Evolutionary conservation across 2,888 invertebrate genomes (phyloP).

Genomic region (Eledone cirrhosa): DNA sequence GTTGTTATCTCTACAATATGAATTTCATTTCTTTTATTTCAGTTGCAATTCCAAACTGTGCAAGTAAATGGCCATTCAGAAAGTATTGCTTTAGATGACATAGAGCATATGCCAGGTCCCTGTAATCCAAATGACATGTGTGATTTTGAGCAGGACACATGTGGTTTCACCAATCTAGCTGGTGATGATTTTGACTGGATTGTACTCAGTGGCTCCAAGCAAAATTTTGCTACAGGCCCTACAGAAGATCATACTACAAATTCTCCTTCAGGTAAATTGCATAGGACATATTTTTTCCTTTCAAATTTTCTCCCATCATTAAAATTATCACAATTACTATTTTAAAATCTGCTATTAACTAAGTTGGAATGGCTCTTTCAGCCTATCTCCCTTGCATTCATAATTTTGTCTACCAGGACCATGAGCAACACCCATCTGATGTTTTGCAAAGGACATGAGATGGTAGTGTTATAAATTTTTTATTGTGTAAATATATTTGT

Average conservation of each 20-base stretch:
- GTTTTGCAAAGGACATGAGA: no score
- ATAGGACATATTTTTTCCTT: no score
- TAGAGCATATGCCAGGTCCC: conserved; percentile 45
- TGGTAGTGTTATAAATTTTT: no score
- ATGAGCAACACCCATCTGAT: no score
- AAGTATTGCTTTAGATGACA: conserved; percentile 60
- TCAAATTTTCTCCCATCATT: no score
- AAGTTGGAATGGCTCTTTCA: no score
- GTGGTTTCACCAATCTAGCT: conserved; percentile 53
- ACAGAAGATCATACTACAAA: conserved; percentile 57
- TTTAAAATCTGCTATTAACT: no score
- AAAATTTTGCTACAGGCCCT: conserved; percentile 52
- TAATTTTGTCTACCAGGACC: no score
- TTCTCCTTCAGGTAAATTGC: conserved; percentile 43
- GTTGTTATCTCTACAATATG: no score
- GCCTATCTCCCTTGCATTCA: no score
- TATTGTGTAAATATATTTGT: no score
- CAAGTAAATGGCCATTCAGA: conserved; percentile 46
- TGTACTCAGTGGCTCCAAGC: conserved; percentile 52
- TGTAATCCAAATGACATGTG: conserved; percentile 57
- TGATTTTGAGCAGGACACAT: conserved; percentile 58
- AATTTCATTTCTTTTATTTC: conserved; percentile 29
- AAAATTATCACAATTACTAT: no score
- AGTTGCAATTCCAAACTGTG: conserved; percentile 56
- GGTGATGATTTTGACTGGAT: conserved; percentile 60